Percentiles rank a stretch among this genome's conserved stretches.
Evolutionary conservation across 1,140 invertebrate species (phyloP).

Genomic region (Diorhabda sublineata): DNA sequence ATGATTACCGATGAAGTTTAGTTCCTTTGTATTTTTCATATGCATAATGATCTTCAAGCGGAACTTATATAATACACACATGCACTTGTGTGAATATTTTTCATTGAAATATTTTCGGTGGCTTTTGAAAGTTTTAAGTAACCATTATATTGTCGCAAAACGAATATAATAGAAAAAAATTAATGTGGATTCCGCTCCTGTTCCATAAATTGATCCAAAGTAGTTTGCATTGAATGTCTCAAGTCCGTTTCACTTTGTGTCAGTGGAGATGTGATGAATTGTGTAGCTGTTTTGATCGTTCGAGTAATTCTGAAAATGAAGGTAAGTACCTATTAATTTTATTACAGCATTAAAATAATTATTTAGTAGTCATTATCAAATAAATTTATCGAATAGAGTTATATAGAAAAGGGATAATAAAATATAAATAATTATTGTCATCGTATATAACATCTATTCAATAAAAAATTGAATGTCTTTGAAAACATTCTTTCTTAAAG

Average conservation of each 20-base stretch:
- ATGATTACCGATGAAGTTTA: too few species aligned
- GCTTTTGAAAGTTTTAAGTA: conserved; percentile 10
- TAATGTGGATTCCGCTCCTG: conserved; percentile 47
- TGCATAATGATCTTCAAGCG: not conserved
- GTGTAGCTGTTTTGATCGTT: conserved; percentile 49
- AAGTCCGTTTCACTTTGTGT: conserved; percentile 44
- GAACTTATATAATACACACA: conserved; percentile 3
- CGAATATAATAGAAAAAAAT: not conserved
- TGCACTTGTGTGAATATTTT: not conserved
- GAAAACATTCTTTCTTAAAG: too few species aligned
- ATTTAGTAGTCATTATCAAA: too few species aligned
- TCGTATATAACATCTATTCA: too few species aligned
- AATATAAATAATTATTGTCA: too few species aligned
- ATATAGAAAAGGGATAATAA: too few species aligned
- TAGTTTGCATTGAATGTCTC: conserved; percentile 53
- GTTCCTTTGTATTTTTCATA: not conserved
- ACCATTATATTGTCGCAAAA: conserved; percentile 7
- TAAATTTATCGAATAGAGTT: too few species aligned
- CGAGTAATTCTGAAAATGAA: conserved; percentile 49
- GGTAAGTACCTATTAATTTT: too few species aligned
- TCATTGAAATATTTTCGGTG: conserved; percentile 1
- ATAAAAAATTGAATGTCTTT: too few species aligned
- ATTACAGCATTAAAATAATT: too few species aligned
- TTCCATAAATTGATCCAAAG: conserved; percentile 54
- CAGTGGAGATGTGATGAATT: conserved; percentile 41